Evolutionary conservation across 2,888 invertebrate genomes (phyloP).

Genomic region (Hoplodrina blanda): DNA sequence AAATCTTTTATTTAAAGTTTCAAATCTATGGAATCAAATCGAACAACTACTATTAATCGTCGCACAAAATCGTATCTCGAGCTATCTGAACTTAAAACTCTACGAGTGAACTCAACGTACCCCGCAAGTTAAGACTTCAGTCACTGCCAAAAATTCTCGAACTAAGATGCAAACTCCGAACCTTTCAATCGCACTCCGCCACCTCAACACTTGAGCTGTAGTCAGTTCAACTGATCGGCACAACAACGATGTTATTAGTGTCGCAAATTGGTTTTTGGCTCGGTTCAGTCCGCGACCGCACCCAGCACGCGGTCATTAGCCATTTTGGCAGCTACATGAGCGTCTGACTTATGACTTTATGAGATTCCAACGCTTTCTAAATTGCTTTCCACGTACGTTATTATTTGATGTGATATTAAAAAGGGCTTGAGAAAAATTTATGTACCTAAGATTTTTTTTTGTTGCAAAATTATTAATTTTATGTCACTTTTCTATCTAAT

Average conservation of each 20-base stretch:
- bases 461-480: not conserved
- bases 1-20: too few relatives aligned
- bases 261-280: slow-evolving; percentile 89
- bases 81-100: not conserved
- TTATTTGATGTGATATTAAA: slow-evolving; percentile 62
- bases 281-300: slow-evolving; percentile 83
- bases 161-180: not conserved
- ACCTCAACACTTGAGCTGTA: slow-evolving; percentile 24
- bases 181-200: slow-evolving; percentile 12
- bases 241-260: slow-evolving; percentile 82
- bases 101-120: not conserved
- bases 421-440: slow-evolving; percentile 13
- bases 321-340: slow-evolving; percentile 85
- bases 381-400: slow-evolving; percentile 62
- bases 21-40: too few relatives aligned
- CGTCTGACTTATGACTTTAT: slow-evolving; percentile 81
- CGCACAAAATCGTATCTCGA: not conserved
- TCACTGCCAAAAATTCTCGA: not conserved
- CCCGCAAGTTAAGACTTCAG: not conserved
- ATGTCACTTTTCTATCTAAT: too few relatives aligned
- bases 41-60: too few relatives aligned
- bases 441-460: slow-evolving; percentile 1
- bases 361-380: slow-evolving; percentile 73
- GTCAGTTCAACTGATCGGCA: slow-evolving; percentile 64
- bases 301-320: slow-evolving; percentile 87